A percentile compares a stretch with the other conserved stretches of the same genome.
Conservation (phyloP, 2,888 invertebrate species). For the Rugalucina vietnamica region DNA sequence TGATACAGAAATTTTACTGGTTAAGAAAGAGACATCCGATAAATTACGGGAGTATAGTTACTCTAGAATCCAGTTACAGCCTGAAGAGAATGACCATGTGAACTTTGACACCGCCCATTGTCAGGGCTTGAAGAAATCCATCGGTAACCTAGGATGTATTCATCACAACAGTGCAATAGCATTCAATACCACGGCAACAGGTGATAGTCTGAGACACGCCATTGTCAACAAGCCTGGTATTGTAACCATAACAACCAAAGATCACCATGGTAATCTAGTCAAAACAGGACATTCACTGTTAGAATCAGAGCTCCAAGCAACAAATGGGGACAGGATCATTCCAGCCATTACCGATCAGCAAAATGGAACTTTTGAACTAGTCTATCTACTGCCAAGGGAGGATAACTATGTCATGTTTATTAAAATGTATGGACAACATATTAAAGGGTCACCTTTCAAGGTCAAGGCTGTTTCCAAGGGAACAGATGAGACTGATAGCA, state of each 20-base stretch:
- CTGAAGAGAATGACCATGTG: conserved; percentile 83
- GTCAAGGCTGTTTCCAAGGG: conserved; percentile 78
- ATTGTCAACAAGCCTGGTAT: conserved; percentile 80
- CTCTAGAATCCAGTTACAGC: conserved; percentile 75
- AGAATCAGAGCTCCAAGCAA: conserved; percentile 75
- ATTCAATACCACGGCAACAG: conserved; percentile 83
- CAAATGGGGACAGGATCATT: conserved; percentile 70
- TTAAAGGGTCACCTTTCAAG: conserved; percentile 84
- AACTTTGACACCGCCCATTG: conserved; percentile 81
- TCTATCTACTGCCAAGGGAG: conserved; percentile 82
- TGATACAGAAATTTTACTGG: conserved; percentile 85
- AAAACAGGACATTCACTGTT: conserved; percentile 80
- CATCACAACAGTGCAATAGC: conserved; percentile 83
- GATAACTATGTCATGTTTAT: conserved; percentile 83
- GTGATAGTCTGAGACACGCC: conserved; percentile 83
- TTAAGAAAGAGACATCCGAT: conserved; percentile 85
- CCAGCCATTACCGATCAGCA: conserved; percentile 80
- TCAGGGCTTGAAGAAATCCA: conserved; percentile 74
- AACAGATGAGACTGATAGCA: conserved; percentile 75
- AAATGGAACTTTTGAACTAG: conserved; percentile 84
- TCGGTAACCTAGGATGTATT: conserved; percentile 81
- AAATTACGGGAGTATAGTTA: conserved; percentile 82
- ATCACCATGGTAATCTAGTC: conserved; percentile 81
- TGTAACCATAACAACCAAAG: conserved; percentile 83
- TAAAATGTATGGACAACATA: conserved; percentile 83